These are phyloP conservation scores for Acronicta leporina DNA, from an alignment of 2,888 invertebrate genomes.

Conservation along the genomic window DNA sequence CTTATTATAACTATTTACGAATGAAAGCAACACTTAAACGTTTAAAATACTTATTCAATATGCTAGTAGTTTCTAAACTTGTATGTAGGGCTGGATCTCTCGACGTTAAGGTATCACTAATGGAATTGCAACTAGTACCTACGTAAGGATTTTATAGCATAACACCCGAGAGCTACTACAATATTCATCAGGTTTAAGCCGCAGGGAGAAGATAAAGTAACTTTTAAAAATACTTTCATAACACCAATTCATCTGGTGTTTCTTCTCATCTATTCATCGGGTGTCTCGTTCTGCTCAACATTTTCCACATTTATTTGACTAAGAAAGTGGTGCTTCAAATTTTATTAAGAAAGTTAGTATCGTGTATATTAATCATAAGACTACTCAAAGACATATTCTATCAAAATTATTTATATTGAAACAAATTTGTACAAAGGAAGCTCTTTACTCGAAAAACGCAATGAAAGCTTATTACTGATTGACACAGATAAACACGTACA, in stretches of 20 bases:
- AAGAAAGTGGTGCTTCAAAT: slow-evolving; percentile 23
- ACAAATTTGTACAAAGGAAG: neutral
- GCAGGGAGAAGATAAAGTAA: slow-evolving; percentile 48
- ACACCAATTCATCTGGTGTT: slow-evolving; percentile 50
- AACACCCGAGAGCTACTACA: slow-evolving; percentile 43
- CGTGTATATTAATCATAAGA: slow-evolving; percentile 15
- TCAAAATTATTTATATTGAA: slow-evolving; percentile 9
- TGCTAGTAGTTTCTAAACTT: neutral
- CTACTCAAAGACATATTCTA: slow-evolving; percentile 2
- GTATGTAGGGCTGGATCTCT: slow-evolving; percentile 2
- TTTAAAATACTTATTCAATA: neutral
- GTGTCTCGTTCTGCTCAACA: slow-evolving; percentile 38
- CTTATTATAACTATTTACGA: no score
- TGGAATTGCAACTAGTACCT: slow-evolving; percentile 41
- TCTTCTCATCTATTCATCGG: no score
- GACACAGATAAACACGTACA: slow-evolving; percentile 26
- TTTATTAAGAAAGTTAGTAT: slow-evolving; percentile 18
- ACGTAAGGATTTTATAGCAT: slow-evolving; percentile 34
- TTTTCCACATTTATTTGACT: slow-evolving; percentile 47
- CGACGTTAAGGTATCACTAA: slow-evolving; percentile 23
- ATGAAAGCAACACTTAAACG: no score
- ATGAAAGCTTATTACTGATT: slow-evolving; percentile 11
- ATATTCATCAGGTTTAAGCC: slow-evolving; percentile 53
- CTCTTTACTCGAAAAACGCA: slow-evolving; percentile 3
- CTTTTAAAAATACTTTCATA: slow-evolving; percentile 60